Conservation (phyloP, 2,888 invertebrate genomes). For the Timandra comae region DNA sequence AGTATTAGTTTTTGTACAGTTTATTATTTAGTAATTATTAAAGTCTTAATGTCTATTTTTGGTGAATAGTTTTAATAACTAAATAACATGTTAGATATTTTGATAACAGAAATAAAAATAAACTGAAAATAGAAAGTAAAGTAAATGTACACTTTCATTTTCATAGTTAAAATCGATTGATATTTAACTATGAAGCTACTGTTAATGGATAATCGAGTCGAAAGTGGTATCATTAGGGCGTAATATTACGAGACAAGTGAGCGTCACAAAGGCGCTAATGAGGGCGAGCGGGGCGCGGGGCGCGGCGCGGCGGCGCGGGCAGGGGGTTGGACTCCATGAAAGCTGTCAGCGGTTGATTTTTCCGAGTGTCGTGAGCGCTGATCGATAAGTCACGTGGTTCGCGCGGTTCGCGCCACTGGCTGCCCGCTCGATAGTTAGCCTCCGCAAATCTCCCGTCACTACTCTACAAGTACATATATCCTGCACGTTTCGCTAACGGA, state of each 20-base stretch:
- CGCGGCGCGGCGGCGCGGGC: slow-evolving; percentile 45
- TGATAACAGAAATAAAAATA: background rate
- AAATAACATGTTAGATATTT: too few species aligned
- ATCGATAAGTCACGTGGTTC: slow-evolving; percentile 75
- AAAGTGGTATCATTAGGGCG: slow-evolving; percentile 67
- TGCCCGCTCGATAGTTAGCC: slow-evolving; percentile 61
- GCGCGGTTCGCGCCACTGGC: slow-evolving; percentile 48
- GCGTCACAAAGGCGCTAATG: slow-evolving; percentile 75
- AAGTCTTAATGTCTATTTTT: too few species aligned
- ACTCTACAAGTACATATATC: slow-evolving; percentile 29
- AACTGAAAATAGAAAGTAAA: background rate
- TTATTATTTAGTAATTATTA: too few species aligned
- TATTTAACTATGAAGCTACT: slow-evolving; percentile 6
- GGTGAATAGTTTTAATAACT: too few species aligned
- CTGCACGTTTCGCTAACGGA: background rate
- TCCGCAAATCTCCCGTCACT: slow-evolving; percentile 66
- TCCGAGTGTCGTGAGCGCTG: slow-evolving; percentile 75
- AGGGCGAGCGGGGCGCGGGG: slow-evolving; percentile 47
- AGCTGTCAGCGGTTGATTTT: slow-evolving; percentile 77
- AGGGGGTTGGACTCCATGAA: slow-evolving; percentile 38
- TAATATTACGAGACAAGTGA: slow-evolving; percentile 71
- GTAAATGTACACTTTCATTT: too few species aligned
- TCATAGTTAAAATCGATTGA: background rate
- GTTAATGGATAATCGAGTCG: slow-evolving; percentile 49
- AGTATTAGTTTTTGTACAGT: too few species aligned